Evolutionary conservation across 1,140 invertebrate genomes (phyloP).

Genomic region (Gryon sp.): DNA sequence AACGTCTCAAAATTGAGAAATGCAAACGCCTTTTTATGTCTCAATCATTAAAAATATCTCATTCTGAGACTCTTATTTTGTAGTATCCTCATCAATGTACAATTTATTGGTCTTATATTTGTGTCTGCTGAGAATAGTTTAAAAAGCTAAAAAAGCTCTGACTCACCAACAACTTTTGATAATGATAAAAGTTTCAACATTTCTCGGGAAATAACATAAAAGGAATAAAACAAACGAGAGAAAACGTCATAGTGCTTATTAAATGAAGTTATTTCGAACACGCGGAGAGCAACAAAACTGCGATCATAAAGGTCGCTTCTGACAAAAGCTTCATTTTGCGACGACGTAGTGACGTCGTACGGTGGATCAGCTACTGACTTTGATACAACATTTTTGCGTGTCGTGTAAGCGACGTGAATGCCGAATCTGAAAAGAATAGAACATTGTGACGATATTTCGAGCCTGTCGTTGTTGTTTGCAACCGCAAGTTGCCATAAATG

Average conservation of each 20-base stretch:
- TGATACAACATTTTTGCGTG: conserved; percentile 55
- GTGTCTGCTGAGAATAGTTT: too few relatives aligned
- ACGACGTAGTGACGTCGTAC: conserved; percentile 39
- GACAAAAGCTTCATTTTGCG: conserved; percentile 52
- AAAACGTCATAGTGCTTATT: conserved; percentile 33
- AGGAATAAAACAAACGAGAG: conserved; percentile 23
- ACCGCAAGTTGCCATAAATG: conserved; percentile 16
- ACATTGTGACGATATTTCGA: conserved; percentile 38
- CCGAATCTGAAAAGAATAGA: conserved; percentile 52
- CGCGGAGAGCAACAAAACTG: conserved; percentile 25
- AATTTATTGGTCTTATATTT: conserved; percentile 1
- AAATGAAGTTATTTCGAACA: conserved; percentile 52
- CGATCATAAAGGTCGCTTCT: conserved; percentile 47
- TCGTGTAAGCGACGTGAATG: conserved; percentile 20
- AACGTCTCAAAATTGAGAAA: too few relatives aligned
- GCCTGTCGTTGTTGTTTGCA: conserved; percentile 36
- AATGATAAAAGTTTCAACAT: conserved; percentile 17
- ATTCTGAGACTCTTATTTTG: too few relatives aligned
- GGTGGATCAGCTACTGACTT: conserved; percentile 38
- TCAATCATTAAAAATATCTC: too few relatives aligned
- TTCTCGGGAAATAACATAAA: conserved; percentile 5
- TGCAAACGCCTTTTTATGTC: too few relatives aligned
- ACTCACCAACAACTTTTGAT: conserved; percentile 5
- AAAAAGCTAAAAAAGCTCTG: background rate
- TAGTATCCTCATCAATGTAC: background rate